Evolutionary conservation across 2,113 vertebrate genomes (phyloP), one percentile per base, ranked within the genome.

Genomic region (Origma solitaria): DNA sequence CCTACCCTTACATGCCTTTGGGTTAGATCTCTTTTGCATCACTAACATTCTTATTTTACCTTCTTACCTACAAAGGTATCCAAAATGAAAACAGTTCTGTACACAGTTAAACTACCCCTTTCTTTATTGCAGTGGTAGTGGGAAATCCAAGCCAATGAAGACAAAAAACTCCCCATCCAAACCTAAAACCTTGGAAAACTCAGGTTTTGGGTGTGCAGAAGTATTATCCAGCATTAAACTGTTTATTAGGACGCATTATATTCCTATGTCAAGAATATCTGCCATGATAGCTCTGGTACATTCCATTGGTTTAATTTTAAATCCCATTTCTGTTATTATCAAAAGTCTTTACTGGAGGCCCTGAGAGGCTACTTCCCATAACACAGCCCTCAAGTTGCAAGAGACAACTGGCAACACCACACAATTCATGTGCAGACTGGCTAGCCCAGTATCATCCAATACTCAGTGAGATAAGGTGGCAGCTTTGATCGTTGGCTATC

Each of bases 401-500:
- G 68, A 81, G 38, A 68, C 7, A 49, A 44, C 14, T 1, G 3
- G 57, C 47, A 91, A 49, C 38, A 76, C 25, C 24, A 23, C 23
- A 70, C 44, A 82, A 31, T 54, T 57, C 28, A 17, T 0, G 10
- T 38, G 51, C 15, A 76, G 49, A 49, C 22, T 81, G 53, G 65
- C 27, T 82, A 78, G 15, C 18, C 25, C 25, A 37, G 6, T 57
- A 69, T 76, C 24, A 72, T 75, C 66, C 82, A 60, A 6, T 5
- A 54, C 14, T 64, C 47, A 51, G 9, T 12, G 44, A 90, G 56
- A 24, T 14, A 57, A 70, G 33, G 37, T 5, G 35, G 68, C 33
- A 82, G 44, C 57, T 54, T 71, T 58, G 12, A 50, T 50, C 0
- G 3, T 19, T 84, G 58, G 53, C 95, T 95, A 98, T 97, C 99